These are phyloP conservation scores for Tetrapedia diversipes DNA, from an alignment of 2,888 invertebrate species.

Conservation along the genomic window DNA sequence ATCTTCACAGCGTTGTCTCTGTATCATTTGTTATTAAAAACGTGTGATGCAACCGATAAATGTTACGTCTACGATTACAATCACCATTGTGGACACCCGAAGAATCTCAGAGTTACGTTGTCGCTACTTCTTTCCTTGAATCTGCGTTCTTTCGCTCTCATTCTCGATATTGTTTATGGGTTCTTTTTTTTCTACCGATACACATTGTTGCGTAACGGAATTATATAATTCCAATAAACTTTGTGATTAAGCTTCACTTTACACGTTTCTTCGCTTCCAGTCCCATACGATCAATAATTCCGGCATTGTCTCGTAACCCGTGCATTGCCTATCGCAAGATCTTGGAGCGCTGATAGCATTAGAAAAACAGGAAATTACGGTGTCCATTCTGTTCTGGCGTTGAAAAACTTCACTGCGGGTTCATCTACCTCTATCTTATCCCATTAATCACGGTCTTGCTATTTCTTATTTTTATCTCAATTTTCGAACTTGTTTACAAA, in stretches of 20 bases:
- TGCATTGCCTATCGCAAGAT: neutral
- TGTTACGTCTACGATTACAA: neutral
- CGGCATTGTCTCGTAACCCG: constrained; percentile 25
- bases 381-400: constrained; percentile 1
- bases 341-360: neutral
- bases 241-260: constrained; percentile 1
- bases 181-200: neutral
- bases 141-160: neutral
- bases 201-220: neutral
- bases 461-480: too few species aligned
- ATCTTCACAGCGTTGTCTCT: neutral
- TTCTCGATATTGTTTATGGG: neutral
- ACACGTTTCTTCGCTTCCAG: constrained; percentile 15
- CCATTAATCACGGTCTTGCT: neutral
- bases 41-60: neutral
- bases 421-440: neutral
- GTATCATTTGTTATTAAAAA: neutral
- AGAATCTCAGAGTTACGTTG: neutral
- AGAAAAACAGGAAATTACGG: constrained; percentile 19
- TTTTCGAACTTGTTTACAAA: too few species aligned
- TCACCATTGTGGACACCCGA: neutral
- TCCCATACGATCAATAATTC: constrained; percentile 16
- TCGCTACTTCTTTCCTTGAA: neutral
- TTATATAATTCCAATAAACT: constrained; percentile 14
- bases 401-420: neutral